A percentile compares a stretch with the other conserved stretches of the same genome.
Conservation (phyloP, 1,140 invertebrate species). For the Anastatus disparis region DNA sequence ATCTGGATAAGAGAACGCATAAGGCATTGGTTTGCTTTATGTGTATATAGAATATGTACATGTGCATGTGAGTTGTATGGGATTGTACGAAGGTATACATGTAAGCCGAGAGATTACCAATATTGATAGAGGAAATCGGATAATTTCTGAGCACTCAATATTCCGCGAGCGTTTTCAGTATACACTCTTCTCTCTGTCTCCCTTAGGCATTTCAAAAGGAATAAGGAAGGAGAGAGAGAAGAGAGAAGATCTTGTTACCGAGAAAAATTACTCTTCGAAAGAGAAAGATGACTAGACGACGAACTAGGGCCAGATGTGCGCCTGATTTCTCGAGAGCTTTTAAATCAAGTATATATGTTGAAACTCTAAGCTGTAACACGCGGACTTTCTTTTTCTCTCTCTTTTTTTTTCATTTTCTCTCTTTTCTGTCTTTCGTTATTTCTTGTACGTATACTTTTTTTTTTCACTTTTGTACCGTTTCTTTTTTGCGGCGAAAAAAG, state of each 20-base stretch:
- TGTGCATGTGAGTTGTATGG: no score
- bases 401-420: neutral
- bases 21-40: no score
- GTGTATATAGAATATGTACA: no score
- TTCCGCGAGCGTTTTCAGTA: constrained; percentile 30
- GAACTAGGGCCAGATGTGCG: constrained; percentile 35
- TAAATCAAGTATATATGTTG: constrained; percentile 23
- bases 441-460: neutral
- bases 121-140: constrained; percentile 44
- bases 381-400: constrained; percentile 1
- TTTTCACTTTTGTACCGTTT: constrained; percentile 12
- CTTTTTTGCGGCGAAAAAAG: constrained; percentile 10
- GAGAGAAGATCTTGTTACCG: constrained; percentile 36
- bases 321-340: constrained; percentile 42
- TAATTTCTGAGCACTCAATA: constrained; percentile 43
- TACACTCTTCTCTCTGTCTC: neutral
- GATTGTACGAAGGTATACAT: neutral
- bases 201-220: no score
- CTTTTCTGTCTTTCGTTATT: neutral
- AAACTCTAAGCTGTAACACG: constrained; percentile 34
- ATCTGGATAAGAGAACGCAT: constrained; percentile 27
- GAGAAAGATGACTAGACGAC: constrained; percentile 31
- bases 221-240: neutral
- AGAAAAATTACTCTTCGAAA: constrained; percentile 36
- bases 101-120: constrained; percentile 41